Evolutionary conservation across 2,888 invertebrate species (phyloP), one percentile per base, ranked within the genome.

Genomic region (Harmothoe impar): DNA sequence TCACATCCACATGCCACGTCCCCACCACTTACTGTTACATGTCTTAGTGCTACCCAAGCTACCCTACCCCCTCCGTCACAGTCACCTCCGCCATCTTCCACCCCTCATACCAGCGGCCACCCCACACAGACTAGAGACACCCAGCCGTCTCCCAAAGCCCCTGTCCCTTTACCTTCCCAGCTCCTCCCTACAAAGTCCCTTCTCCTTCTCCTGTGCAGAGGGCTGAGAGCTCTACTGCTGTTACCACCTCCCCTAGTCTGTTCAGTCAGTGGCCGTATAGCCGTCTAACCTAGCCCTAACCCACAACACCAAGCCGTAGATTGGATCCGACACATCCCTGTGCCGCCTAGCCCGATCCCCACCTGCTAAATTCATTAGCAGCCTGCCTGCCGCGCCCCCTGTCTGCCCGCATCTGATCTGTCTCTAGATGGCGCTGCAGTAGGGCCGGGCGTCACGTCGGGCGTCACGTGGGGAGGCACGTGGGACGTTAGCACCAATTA

Each of bases 401-500:
- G 0, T 62, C 62, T n/a, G 62, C 62, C 20, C 20, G 3, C n/a
- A 72, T 72, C 72, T n/a, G 72, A 72, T 72, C 72, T 72, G 72
- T 72, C 72, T 25, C 72, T 72, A 72, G 72, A 29, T 72, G 72
- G 72, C 72, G 72, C 29, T 25, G 1, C 29, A 29, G 72, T 72
- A 25, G 72, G 29, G 15, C 7, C 62, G 7, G 0, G 7, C 23
- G 43, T 43, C 43, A n/a, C n/a, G n/a, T n/a, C n/a, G n/a, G n/a
- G n/a, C n/a, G n/a, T n/a, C 54, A 52, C 54, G 12, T 17, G 54
- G 12, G 12, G 12, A 52, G 12, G 12, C 54, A 62, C 62, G 23
- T 20, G 62, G n/a, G 29, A 29, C 31, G 72, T 72, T 72, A 72
- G 72, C 72, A 25, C 72, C 72, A 72, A 72, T 72, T 72, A 72